Base-by-base conservation (phyloP, 2,797 vertebrate genomes). In the Alectoris magna region DNA sequence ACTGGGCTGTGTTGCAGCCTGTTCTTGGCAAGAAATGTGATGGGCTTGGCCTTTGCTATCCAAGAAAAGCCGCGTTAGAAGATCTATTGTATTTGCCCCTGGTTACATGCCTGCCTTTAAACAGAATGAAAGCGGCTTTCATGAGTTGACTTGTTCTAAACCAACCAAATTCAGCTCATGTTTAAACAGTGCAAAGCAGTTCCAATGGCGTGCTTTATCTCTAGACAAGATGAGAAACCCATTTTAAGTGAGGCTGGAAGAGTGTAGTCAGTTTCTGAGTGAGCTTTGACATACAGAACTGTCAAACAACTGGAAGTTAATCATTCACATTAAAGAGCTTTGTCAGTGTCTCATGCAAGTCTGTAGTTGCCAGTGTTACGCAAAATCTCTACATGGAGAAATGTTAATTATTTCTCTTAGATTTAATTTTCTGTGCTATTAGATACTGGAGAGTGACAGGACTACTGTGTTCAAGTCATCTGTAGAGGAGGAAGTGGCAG, bases 261-360 rank as follows among this genome's bases (percentile, higher is more conserved):
- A 63, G 63, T 69, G 27, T n/a, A 84, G 49, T 49, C 19, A 59
- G 38, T 41, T 82, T n/a, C 64, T 58, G 71, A 34, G n/a, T 48
- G 70, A 60, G 16, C 56, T 87, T 70, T 23, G 38, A n/a, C 64
- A 62, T 44, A 13, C 31, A 22, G 84, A 76, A 49, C 70, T 76
- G 70, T 84, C 93, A 84, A 76, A 92, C 80, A 88, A 66, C 73
- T 83, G 77, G 48, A 48, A 83, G 81, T 84, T 93, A 91, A 88
- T 95, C 64, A 84, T 89, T 93, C 49, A 80, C 81, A 43, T 27
- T 49, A 76, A 48, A 72, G 80, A 76, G 9, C 83, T 44, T 72
- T 72, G 64, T 60, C 74, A 55, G 27, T 44, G 74, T 67, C 62
- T 92, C 60, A 27, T 27, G 63, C 24, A 62, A 72, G 49, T 31